Evolutionary conservation across 2,797 vertebrate genomes (phyloP), one percentile per base, ranked within the genome.

Genomic region (Basileuterus tristriatus): DNA sequence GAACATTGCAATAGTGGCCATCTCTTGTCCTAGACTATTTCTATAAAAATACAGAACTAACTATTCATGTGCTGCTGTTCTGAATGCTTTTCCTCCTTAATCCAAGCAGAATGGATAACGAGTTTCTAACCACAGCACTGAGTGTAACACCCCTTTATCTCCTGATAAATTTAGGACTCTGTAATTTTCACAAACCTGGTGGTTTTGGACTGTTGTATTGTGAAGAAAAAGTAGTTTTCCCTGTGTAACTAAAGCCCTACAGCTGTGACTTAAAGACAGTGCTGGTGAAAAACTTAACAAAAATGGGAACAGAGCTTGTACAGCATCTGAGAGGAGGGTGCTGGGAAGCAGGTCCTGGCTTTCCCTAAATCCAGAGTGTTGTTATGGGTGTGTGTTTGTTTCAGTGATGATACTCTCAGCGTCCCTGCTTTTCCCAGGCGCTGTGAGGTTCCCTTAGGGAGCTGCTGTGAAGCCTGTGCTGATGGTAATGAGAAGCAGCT

Each of bases 121-220:
- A 52, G 2, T 74, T 91, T 70, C 69, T 52, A 80, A 56, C 30
- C 2, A 0, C 6, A 53, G 20, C 36, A 37, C 9, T 9, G 36
- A 37, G 6, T n/a, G 19, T 21, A 72, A 10, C 23, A 12, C 15
- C 15, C 15, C n/a, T 58, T 62, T 79, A n/a, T 29, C 41, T 65
- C 53, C 41, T 68, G 58, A 23, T 39, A 15, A 62, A 79, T 50
- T 22, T 22, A 19, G 11, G 11, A 41, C 29, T 59, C 58, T 59
- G 49, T 86, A 11, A 63, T 49, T 75, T 60, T 87, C 34, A 19
- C 43, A 78, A 24, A 32, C 22, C 1, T n/a, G 15, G 7, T 74
- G 36, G 0, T 29, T 71, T 49, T 14, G 11, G 21, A 39, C 23
- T 44, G 20, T 69, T 2, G 1, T 32, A 8, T 43, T 65, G 7